Evolutionary conservation across 2,888 invertebrate genomes (phyloP), one percentile per base, ranked within the genome.

Genomic region (Aporophyla lueneburgensis): DNA sequence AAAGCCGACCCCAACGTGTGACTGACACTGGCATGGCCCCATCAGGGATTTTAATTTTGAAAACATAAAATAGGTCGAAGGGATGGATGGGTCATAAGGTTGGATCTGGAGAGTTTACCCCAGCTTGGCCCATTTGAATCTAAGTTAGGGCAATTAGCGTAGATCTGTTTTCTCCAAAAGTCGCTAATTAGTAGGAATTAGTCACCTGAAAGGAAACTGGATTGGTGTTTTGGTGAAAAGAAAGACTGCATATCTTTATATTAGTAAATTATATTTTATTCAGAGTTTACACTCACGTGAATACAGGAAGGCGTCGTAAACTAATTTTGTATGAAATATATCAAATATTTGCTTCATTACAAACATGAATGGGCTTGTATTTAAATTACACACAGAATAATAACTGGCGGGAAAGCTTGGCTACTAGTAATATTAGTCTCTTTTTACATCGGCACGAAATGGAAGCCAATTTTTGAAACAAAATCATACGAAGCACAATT

Each of bases 221-320:
- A 24, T 65, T 19, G 19, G 16, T 43, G 43, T 21, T 43, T 53
- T 27, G n/a, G 14, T 61, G 5, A 6, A 14, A 70, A 71, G 43
- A 67, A 62, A 73, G 82, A 71, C 58, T 10, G 3, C 7, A 33
- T 2, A 46, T n/a, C 24, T 54, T 19, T 82, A 74, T 78, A 61
- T 70, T 56, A 70, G 58, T 80, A 58, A 65, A 80, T 74, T 69
- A 71, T 81, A 84, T 63, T 84, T 84, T 81, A 84, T 61, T 85
- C 53, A 77, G 68, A 85, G 79, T 43, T 51, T 66, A 75, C 65
- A 79, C 70, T 74, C 83, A 58, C 61, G 54, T 74, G 71, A 79
- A 74, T 83, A 76, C 80, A 84, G 66, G 40, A 62, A 80, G 56
- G 62, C 70, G 21, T 49, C 21, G 56, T 54, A 58, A 46, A 72